Evolutionary conservation across 2,113 vertebrate species (phyloP), one percentile per base, ranked within the genome.

Genomic region (Athene noctua): DNA sequence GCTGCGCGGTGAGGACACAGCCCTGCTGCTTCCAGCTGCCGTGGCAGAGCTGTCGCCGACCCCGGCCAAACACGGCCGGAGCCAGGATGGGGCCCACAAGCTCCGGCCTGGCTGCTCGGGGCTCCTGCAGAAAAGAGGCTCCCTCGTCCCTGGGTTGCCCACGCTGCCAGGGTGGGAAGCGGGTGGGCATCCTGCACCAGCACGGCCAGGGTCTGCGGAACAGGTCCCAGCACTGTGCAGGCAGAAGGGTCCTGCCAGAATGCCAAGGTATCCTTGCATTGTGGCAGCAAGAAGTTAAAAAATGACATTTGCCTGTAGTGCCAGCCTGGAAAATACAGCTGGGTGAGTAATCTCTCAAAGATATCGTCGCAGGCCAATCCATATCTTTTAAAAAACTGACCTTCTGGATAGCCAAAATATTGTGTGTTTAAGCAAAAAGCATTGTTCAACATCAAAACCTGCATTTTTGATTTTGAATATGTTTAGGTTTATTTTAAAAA

Each of bases 1-100:
- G 71, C 47, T 1, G 36, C 25, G 0, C 0, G 47, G 70, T 10
- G n/a, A 0, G 85, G 27, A 4, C 4, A 5, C 34, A 1, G 62
- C 2, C 9, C 44, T 5, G 44, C 6, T 10, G n/a, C 54, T 8
- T 12, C 15, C 71, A 19, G 54, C 49, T 2, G 55, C 18, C 13
- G 25, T 1, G 42, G 5, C 71, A 20, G 26, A 4, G 44, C 55
- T 55, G 67, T 2, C 90, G 27, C 46, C 17, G 1, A 6, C 18
- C 9, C 5, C 4, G 11, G 11, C 5, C 8, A 22, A 2, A 40
- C 38, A 15, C 4, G 4, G 14, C 30, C 63, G 1, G 29, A n/a
- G 72, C 5, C 52, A 1, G 2, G 22, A 4, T 1, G 29, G 15
- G 15, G 1, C 5, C 52, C 5, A 27, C 34, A 25, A 9, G 32